A percentile compares a stretch with the other conserved stretches of the same genome.
phyloP scores from a whole-genome alignment of 2,888 invertebrate genomes.

The Lycia hirtaria region DNA sequence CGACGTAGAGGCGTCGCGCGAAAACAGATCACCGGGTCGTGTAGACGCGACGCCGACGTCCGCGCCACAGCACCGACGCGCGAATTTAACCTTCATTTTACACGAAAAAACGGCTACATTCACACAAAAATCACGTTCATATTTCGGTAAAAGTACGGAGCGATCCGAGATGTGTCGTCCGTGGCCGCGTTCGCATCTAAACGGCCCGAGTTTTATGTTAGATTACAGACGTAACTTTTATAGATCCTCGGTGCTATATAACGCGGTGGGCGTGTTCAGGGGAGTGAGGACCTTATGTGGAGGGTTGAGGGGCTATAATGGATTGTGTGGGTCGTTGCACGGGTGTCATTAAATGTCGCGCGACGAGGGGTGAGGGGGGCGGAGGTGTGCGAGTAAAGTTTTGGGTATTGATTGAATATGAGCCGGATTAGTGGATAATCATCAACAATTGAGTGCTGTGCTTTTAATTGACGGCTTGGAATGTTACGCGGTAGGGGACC shows the following conservation, averaged over 20 bases:
- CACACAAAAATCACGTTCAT: conserved; percentile 77
- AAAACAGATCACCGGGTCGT: conserved; percentile 61
- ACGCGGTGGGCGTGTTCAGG: conserved; percentile 79
- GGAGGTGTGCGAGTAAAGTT: conserved; percentile 84
- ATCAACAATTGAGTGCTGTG: conserved; percentile 80
- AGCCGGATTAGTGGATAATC: conserved; percentile 84
- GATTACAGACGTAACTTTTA: conserved; percentile 86
- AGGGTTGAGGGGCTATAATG: conserved; percentile 68
- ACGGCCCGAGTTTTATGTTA: conserved; percentile 86
- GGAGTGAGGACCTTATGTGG: conserved; percentile 71
- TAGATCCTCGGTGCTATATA: conserved; percentile 86
- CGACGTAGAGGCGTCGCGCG: conserved; percentile 63
- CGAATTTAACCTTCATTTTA: conserved; percentile 65
- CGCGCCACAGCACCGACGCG: conserved; percentile 64
- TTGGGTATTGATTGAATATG: conserved; percentile 86
- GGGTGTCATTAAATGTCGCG: conserved; percentile 86
- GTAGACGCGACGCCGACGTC: conserved; percentile 65
- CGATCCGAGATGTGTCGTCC: conserved; percentile 84
- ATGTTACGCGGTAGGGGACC: conserved; percentile 32
- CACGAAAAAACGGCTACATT: conserved; percentile 75
- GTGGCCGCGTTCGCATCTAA: conserved; percentile 86
- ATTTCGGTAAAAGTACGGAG: conserved; percentile 85
- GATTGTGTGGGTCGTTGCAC: conserved; percentile 71
- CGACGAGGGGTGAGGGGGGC: conserved; percentile 79
- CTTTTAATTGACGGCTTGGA: conserved; percentile 58